Conservation (phyloP, 1,140 invertebrate genomes). For the Coelopa frigida region DNA sequence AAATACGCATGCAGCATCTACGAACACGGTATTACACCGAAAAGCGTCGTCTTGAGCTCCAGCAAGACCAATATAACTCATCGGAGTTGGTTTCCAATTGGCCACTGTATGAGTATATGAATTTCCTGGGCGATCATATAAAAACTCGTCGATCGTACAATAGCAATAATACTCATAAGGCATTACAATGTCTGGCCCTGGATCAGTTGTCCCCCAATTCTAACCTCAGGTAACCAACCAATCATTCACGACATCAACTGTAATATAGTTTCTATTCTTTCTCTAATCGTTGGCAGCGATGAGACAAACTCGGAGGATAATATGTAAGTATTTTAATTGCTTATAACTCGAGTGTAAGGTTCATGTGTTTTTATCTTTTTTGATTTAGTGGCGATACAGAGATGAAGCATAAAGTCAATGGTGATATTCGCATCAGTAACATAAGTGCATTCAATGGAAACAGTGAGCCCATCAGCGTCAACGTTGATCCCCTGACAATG, state of each 20-base stretch:
- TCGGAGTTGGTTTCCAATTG: constrained; percentile 24
- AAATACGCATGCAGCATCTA: constrained; percentile 37
- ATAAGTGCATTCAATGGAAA: no score
- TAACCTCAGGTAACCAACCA: background rate
- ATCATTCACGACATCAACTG: background rate
- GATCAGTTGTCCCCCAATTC: constrained; percentile 1
- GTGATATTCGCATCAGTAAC: no score
- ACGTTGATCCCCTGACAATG: background rate
- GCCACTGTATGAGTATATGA: constrained; percentile 39
- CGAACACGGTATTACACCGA: constrained; percentile 43
- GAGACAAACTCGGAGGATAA: no score
- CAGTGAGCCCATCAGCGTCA: no score
- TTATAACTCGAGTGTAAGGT: no score
- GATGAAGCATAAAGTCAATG: no score
- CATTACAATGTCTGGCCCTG: background rate
- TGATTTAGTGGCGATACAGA: no score
- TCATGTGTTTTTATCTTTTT: no score
- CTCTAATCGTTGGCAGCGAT: no score
- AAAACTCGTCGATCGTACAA: constrained; percentile 23
- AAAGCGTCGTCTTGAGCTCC: constrained; percentile 33
- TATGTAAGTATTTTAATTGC: no score
- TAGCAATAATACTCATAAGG: constrained; percentile 1
- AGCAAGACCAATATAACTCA: constrained; percentile 10
- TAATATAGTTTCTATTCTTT: background rate
- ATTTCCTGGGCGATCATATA: constrained; percentile 38